Evolutionary conservation across 2,113 vertebrate species (phyloP), one percentile per base, ranked within the genome.

Genomic region (Cynocephalus volans): DNA sequence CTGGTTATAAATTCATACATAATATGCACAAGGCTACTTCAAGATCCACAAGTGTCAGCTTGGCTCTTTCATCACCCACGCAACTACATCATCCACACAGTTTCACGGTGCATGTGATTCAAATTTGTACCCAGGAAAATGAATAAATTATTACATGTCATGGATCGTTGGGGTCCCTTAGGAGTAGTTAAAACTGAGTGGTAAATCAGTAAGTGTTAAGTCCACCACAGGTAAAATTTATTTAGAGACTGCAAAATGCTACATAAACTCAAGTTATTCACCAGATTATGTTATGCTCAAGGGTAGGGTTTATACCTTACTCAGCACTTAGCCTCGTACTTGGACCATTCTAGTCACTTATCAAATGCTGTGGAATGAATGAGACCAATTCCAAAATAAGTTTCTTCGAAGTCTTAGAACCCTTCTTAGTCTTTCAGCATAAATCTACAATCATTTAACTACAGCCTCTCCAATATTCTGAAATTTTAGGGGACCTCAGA

Each of bases 201-300:
- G n/a, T 79, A 93, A 73, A 96, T 97, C 65, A 60, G 76, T 77
- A 82, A 82, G 48, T 54, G 28, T 76, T 62, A 92, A 58, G 33
- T 54, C 6, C 33, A 45, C 33, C 28, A 28, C 4, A 82, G 19
- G 62, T 93, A 95, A 79, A 93, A 89, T 2, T 92, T 73, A 96
- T 83, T 97, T 97, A 95, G 79, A 92, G 90, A 67, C 73, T 89
- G 92, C 56, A 89, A 96, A 96, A 70, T 92, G 67, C 19, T 92
- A 80, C 45, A 64, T 87, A 93, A 64, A 87, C 24, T 77, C 82
- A 93, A 93, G 52, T 77, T 86, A 83, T 87, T 97, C n/a, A 52
- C 62, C 54, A 79, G 62, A 82, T 89, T 89, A 77, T 72, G 41
- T 17, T 48, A 62, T 67, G 73, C 93, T 91, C 72, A 64, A 93